Evolutionary conservation across 2,113 vertebrate species (phyloP), one percentile per base, ranked within the genome.

Genomic region (Cyprinus carpio): DNA sequence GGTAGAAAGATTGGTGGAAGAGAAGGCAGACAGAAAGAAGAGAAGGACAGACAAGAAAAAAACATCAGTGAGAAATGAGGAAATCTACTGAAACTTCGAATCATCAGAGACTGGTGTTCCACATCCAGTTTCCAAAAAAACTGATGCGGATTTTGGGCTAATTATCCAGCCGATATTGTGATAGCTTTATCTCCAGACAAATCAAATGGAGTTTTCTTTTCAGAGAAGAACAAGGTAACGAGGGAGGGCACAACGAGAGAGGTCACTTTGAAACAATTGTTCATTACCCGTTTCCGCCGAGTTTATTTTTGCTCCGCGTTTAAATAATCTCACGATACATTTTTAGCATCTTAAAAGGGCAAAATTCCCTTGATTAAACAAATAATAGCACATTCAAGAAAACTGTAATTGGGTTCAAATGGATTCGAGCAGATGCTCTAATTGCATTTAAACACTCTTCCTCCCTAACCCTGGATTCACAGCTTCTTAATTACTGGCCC

Each of bases 361-460:
- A 88, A 88, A 94, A 92, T 86, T 93, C 93, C 92, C 94, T 86
- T 91, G 93, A 94, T 93, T 91, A 92, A 91, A 93, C 92, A 93
- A 94, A 94, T 93, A 93, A 93, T 92, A 90, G 91, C 92, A 92
- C 89, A 88, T 92, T 92, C 87, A 87, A 83, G 91, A 92, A 92
- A 92, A 90, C 91, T 94, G 92, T 92, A 94, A 94, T 89, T 88
- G 91, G 90, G 91, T 90, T 91, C 88, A 94, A 92, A 94, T 94
- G 93, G 92, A 95, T 93, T 93, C 91, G 83, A 88, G 88, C 78
- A 79, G 51, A 85, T 88, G 90, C 92, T 91, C 92, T 93, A 94
- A 94, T 94, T 94, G 93, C 90, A 92, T 93, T 94, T 92, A 94
- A 94, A 91, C 91, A 93, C 91, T 89, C 86, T 91, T 93, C 92